Conservation (phyloP, 2,113 vertebrate species). For the Poicephalus meyeri region DNA sequence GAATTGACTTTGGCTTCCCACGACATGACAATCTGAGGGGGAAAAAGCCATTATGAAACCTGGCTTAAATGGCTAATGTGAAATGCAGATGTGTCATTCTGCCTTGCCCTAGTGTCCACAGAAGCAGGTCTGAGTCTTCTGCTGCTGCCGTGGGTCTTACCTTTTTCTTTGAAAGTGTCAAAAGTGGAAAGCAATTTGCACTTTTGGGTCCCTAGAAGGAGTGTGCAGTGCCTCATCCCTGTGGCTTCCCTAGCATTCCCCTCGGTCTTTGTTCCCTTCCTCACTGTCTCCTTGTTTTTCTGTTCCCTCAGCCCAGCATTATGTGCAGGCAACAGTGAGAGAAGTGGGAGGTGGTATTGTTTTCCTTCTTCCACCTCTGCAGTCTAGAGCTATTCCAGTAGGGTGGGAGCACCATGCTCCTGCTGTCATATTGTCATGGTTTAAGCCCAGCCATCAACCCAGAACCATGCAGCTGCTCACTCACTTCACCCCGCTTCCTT, state of each 20-base stretch:
- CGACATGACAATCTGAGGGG: not conserved
- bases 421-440: not conserved
- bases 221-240: not conserved
- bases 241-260: not conserved
- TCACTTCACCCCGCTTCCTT: too few species aligned
- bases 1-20: not conserved
- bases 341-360: not conserved
- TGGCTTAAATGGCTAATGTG: not conserved
- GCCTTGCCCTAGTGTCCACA: not conserved
- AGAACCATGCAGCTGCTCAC: too few species aligned
- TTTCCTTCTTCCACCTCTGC: not conserved
- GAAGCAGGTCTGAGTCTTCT: not conserved
- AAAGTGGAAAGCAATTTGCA: not conserved
- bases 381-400: not conserved
- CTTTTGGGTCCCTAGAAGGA: not conserved
- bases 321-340: not conserved
- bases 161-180: not conserved
- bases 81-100: not conserved
- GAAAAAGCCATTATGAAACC: not conserved
- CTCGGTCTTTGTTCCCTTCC: not conserved
- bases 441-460: too few species aligned
- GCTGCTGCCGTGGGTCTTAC: not conserved
- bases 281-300: not conserved
- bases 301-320: not conserved
- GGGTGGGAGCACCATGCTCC: rapidly evolving